A percentile compares a stretch with the other conserved stretches of the same genome.
phyloP scores from a whole-genome alignment of 2,797 vertebrate genomes.

The Erpetoichthys calabaricus region DNA sequence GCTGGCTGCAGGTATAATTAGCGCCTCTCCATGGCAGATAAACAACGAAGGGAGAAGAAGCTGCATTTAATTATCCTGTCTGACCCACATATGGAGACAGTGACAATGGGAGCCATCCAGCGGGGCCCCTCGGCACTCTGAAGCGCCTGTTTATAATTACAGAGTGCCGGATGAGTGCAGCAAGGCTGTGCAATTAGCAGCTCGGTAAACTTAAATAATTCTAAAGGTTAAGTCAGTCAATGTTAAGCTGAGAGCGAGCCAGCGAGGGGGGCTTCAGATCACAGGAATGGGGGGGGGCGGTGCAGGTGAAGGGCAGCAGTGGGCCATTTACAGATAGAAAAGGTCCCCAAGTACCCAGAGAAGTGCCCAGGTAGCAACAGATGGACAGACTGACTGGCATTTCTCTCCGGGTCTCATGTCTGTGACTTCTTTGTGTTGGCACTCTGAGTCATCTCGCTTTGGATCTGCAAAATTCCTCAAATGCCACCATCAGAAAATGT shows the following conservation, averaged over 20 bases:
- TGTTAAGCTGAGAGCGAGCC: not conserved
- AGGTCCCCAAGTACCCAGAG: no score
- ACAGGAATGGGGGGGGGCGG: no score
- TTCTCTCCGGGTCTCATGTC: no score
- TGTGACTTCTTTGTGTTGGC: no score
- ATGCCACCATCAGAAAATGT: no score
- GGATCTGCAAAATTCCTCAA: no score
- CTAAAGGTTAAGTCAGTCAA: slow-evolving; percentile 3
- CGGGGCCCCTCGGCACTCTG: not conserved
- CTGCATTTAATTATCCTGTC: slow-evolving; percentile 4
- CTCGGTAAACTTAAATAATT: not conserved
- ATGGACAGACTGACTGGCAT: no score
- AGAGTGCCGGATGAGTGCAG: not conserved
- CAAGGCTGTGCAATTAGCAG: slow-evolving; percentile 2
- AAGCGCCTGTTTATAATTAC: not conserved
- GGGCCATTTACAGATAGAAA: no score
- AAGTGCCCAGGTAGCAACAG: no score
- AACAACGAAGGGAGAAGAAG: not conserved
- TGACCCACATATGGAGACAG: not conserved
- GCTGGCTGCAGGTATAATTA: slow-evolving; percentile 6
- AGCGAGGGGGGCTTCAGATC: no score
- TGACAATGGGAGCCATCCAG: slow-evolving; percentile 1
- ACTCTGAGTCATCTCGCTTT: no score
- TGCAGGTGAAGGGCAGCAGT: no score
- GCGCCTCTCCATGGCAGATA: not conserved